These are phyloP conservation scores for Scarus forsteni DNA, from an alignment of 2,797 vertebrate species.

Conservation along the genomic window DNA sequence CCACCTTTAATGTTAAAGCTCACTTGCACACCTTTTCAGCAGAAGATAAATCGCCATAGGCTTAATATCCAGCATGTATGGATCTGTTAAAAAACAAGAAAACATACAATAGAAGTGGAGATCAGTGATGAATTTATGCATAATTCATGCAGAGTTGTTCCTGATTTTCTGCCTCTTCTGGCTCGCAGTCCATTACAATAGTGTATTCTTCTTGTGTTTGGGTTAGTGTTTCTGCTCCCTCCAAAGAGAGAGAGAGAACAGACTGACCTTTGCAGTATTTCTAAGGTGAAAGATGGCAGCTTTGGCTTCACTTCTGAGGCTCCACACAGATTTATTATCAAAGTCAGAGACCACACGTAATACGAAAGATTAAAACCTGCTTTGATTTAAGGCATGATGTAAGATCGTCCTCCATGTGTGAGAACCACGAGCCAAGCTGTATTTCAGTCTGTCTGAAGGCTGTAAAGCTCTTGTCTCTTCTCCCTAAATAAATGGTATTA, in stretches of 20 bases:
- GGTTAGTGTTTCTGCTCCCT: background rate
- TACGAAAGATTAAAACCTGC: conserved; percentile 17
- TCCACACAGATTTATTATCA: conserved; percentile 26
- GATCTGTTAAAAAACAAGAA: background rate
- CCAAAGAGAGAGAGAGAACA: background rate
- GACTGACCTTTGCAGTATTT: conserved; percentile 33
- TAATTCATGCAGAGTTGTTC: background rate
- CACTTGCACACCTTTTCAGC: too few species aligned
- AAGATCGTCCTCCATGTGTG: conserved; percentile 1
- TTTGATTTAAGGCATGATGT: conserved; percentile 31
- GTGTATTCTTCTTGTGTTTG: background rate
- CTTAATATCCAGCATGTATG: background rate
- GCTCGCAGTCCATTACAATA: background rate
- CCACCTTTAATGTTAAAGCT: too few species aligned
- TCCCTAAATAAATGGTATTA: too few species aligned
- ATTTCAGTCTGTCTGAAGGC: background rate
- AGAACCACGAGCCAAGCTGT: background rate
- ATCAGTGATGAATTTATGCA: background rate
- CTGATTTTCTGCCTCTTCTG: background rate
- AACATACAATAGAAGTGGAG: background rate
- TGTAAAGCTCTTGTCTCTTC: background rate
- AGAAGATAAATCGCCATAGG: background rate
- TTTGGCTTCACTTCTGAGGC: conserved; percentile 22
- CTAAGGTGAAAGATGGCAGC: conserved; percentile 24
- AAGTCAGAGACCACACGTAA: conserved; percentile 1